A percentile compares a stretch with the other conserved stretches of the same genome.
These are phyloP conservation scores for Tetrax tetrax DNA, from an alignment of 2,113 vertebrate species.

Conservation along the genomic window DNA sequence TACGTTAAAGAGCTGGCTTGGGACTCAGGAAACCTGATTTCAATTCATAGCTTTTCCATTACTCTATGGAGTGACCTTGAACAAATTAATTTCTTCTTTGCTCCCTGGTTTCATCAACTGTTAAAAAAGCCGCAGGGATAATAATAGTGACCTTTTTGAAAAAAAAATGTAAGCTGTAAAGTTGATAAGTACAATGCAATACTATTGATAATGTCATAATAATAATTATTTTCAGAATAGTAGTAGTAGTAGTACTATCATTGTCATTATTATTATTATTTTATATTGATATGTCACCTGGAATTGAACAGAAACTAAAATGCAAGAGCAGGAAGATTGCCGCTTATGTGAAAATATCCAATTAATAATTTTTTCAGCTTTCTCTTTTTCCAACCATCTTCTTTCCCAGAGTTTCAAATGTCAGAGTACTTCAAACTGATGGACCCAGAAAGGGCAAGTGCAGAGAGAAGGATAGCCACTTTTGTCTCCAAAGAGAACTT, in stretches of 20 bases:
- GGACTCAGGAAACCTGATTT: background rate
- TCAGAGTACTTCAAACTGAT: slow-evolving; percentile 26
- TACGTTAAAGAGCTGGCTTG: background rate
- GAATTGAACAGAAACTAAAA: background rate
- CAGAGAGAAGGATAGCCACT: slow-evolving; percentile 23
- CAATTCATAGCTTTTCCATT: background rate
- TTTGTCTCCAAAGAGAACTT: slow-evolving; percentile 17
- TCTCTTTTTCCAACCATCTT: background rate
- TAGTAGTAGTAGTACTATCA: background rate
- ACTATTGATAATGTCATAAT: background rate
- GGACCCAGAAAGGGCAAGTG: slow-evolving; percentile 6
- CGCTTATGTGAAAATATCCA: background rate
- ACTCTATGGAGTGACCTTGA: slow-evolving; percentile 19
- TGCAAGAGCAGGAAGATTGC: background rate
- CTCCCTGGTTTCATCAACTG: background rate
- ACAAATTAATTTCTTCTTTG: slow-evolving; percentile 14
- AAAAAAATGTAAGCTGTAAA: background rate
- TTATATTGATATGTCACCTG: background rate
- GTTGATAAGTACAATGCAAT: background rate
- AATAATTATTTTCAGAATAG: background rate
- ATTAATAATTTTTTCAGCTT: background rate
- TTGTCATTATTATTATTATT: background rate
- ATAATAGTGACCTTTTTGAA: background rate
- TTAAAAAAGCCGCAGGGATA: background rate
- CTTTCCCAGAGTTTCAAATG: background rate